These are phyloP conservation scores for Odontamblyopus rebecca DNA, from an alignment of 2,797 vertebrate species.

Conservation along the genomic window DNA sequence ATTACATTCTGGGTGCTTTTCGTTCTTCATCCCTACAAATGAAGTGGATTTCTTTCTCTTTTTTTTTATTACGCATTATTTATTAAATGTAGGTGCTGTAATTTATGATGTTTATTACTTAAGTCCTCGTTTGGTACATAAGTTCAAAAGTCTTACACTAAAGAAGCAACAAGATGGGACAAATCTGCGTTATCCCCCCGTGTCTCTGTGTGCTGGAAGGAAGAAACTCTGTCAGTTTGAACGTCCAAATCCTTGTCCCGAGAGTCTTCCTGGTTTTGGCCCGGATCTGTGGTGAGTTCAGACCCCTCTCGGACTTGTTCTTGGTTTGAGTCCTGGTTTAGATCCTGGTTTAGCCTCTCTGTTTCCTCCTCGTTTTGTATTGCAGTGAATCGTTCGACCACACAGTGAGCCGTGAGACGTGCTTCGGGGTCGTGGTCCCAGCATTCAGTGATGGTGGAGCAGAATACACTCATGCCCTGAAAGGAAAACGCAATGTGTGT, in stretches of 20 bases:
- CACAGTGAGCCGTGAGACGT: constrained; percentile 88
- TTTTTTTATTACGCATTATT: too few species aligned
- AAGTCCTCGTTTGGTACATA: neutral
- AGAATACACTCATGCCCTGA: constrained; percentile 86
- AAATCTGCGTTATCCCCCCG: constrained; percentile 13
- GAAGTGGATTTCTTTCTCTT: too few species aligned
- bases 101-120: neutral
- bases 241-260: constrained; percentile 28
- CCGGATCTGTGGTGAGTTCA: neutral
- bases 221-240: neutral
- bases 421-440: constrained; percentile 94
- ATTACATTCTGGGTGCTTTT: too few species aligned
- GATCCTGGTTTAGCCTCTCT: neutral
- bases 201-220: neutral
- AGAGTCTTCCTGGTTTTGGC: constrained; percentile 8
- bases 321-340: constrained; percentile 7
- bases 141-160: constrained; percentile 5
- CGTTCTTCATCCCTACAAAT: too few species aligned
- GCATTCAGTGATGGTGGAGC: constrained; percentile 87
- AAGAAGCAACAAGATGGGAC: constrained; percentile 16
- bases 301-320: neutral
- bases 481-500: neutral
- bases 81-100: too few species aligned
- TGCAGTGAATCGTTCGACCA: constrained; percentile 84
- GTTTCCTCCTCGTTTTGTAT: constrained; percentile 74